Base-by-base conservation (phyloP, 1,140 invertebrate genomes). In the Meloidogyne exigua region DNA sequence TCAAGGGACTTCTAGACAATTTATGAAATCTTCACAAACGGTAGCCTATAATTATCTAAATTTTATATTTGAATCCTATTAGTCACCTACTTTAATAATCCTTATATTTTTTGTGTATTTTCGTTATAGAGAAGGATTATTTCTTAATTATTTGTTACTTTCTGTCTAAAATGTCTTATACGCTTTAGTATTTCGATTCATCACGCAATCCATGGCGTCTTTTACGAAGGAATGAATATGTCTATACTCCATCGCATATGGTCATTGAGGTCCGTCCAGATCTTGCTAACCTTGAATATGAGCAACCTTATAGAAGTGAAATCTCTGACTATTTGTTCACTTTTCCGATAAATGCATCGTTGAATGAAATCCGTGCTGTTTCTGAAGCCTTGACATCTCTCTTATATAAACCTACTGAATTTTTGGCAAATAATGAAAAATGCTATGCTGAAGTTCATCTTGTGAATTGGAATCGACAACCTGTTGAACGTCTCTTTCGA, bases 141-240 rank as follows among this genome's bases (percentile, higher is more conserved):
- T 39, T 39, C 10, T 4, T 39, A 39, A 7, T 39, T 9, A 39
- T 39, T 39, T 10, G 9, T 39, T 39, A 9, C 9, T 39, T 39
- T 39, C 9, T 39, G 10, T 39, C 36, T 10, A 9, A 39, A 39
- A 10, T 39, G 7, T 4, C 10, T 39, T 39, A 39, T 39, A 39
- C 36, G 9, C 3, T 39, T 39, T 39, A n/a, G n/a, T 57, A 57
- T 57, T 57, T 71, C 11, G 69, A 71, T 36, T 25, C 26, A 18
- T 57, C 44, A 18, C 69, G n/a, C 26, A 71, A 71, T 62, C 69
- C 69, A n/a, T 71, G 69, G 69, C 23, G 62, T 26, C 62, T 71
- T 9, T 28, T 71, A 28, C 39, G 69, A 18, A 71, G 32, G 39
- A 71, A 71, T n/a, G 69, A 71, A n/a, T 44, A 26, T 25, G 28